Percentiles rank a stretch among this genome's conserved stretches.
These are phyloP conservation scores for Rhorus exstirpatorius DNA, from an alignment of 2,888 invertebrate genomes.

Conservation along the genomic window DNA sequence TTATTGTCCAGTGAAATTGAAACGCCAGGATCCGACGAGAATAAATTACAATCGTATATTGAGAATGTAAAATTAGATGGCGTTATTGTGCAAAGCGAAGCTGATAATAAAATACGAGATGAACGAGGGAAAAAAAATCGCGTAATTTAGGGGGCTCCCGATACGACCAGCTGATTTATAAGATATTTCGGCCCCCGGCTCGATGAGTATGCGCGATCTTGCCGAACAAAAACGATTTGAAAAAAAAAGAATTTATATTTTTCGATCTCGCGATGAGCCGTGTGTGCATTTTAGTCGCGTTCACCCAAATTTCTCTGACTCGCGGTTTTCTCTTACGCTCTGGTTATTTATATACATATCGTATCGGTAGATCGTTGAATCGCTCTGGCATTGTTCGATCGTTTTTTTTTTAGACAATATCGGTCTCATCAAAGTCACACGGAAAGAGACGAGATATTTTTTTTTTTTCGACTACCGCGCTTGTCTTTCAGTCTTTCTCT, in stretches of 20 bases:
- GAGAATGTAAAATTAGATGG: neutral
- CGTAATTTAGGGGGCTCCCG: no score
- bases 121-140: neutral
- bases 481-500: no score
- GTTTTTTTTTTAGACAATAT: slow-evolving; percentile 18
- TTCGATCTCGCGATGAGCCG: slow-evolving; percentile 41
- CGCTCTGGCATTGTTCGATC: slow-evolving; percentile 50
- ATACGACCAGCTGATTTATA: no score
- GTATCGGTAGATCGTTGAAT: slow-evolving; percentile 56
- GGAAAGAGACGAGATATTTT: neutral
- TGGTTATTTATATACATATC: slow-evolving; percentile 57
- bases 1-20: no score
- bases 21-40: no score
- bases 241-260: slow-evolving; percentile 50
- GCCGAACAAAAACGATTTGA: neutral
- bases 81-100: neutral
- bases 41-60: no score
- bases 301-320: slow-evolving; percentile 49
- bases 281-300: slow-evolving; percentile 26
- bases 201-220: slow-evolving; percentile 5
- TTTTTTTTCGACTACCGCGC: neutral
- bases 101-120: neutral
- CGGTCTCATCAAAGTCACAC: slow-evolving; percentile 19
- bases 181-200: no score
- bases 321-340: slow-evolving; percentile 3